These are phyloP conservation scores for Mormyrus proboscirostris DNA, from an alignment of 2,797 vertebrate species.

Conservation along the genomic window DNA sequence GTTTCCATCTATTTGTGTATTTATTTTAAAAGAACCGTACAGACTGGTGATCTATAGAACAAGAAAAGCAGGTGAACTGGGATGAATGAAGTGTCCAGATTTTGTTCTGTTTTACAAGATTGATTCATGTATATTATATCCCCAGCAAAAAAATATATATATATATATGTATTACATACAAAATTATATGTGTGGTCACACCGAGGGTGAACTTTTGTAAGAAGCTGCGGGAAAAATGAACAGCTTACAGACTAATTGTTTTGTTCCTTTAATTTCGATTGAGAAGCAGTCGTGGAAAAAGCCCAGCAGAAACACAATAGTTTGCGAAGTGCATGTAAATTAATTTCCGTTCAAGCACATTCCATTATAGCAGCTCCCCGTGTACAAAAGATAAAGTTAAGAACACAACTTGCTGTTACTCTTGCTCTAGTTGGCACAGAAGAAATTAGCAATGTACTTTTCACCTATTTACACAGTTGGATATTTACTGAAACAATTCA, in stretches of 20 bases:
- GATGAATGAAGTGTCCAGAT: not conserved
- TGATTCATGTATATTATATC: not conserved
- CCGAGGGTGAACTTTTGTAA: not conserved
- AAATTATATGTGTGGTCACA: not conserved
- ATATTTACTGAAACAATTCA: not conserved
- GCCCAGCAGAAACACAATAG: not conserved
- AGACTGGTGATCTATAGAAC: not conserved
- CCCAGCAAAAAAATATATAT: not conserved
- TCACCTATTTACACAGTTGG: not conserved
- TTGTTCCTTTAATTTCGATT: not conserved
- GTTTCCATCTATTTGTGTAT: not conserved
- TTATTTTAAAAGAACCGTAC: not conserved
- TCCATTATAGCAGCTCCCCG: not conserved
- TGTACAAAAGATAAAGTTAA: not conserved
- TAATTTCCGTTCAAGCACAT: not conserved
- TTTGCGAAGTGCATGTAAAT: not conserved
- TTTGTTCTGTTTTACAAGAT: not conserved
- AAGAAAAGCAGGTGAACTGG: not conserved
- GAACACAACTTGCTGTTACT: not conserved
- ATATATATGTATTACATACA: not conserved
- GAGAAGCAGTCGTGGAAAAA: not conserved
- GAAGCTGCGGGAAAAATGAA: not conserved
- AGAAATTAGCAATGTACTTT: not conserved
- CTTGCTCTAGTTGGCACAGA: not conserved
- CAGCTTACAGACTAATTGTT: not conserved